Base-by-base conservation (phyloP, 37 sponge, comb jelly and placozoan genomes). In the Cladorhizidae sp. region DNA sequence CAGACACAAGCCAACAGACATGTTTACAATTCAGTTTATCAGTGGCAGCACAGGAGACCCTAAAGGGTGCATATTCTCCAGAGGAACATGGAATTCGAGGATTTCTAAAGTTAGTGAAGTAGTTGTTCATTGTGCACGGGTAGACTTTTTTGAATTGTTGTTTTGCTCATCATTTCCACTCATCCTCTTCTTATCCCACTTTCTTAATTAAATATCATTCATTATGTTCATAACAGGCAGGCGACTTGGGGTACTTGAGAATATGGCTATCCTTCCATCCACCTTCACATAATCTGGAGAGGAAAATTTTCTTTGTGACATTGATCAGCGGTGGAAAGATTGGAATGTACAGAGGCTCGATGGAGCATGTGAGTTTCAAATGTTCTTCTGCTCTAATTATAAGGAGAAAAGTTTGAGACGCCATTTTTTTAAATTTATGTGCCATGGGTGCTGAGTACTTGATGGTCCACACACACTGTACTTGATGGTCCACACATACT, bases 221-320 rank as follows among this genome's bases (percentile, higher is more conserved):
- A 45, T 45, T 45, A 45, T 45, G 49, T 45, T 5, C 49, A 45
- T 45, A 22, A 2, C 59, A 58, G 59, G 59, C 2, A 14, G 59
- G 23, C 25, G 5, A 58, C 26, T 22, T 33, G 33, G 39, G 51
- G 8, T 49, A 25, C 15, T 17, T 40, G 57, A n/a, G 33, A 11
- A 78, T 88, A 29, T 88, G 88, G 88, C 75, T 88, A 57, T 88
- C 88, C 14, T 88, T 88, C 73, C 82, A 76, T 9, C 78, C 82
- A 25, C 88, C 88, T 23, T 76, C 88, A 23, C 88, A 88, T 63
- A 57, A 73, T 28, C 63, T 82, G 22, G 88, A 88, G 40, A 50
- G 83, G 49, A 37, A 57, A 23, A 56, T 39, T 11, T 23, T 73
- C 40, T 76, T 76, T 57, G 23, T 31, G 25, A 77, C 73, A 37